These are phyloP conservation scores for Cacatua alba DNA, from an alignment of 2,113 vertebrate genomes.

Conservation along the genomic window DNA sequence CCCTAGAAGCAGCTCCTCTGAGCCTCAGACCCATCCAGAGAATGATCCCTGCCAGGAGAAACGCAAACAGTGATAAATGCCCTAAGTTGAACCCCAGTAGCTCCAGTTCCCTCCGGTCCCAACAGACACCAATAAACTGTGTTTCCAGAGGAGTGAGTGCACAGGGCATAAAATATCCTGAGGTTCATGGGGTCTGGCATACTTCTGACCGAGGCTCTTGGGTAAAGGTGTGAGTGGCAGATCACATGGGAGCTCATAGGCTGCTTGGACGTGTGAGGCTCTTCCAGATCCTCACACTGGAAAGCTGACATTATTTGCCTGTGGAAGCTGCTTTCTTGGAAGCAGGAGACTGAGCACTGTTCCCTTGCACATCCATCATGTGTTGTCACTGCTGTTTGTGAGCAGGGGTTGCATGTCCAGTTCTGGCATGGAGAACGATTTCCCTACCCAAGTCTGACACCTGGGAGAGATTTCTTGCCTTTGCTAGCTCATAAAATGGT, in stretches of 20 bases:
- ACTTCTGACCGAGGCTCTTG: neutral
- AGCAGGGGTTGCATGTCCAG: rapidly evolving
- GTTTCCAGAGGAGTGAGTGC: neutral
- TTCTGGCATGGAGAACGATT: neutral
- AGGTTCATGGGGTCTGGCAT: neutral
- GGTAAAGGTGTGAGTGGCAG: neutral
- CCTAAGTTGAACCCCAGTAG: neutral
- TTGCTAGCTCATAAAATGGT: neutral
- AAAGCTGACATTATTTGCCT: neutral
- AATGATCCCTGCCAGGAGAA: neutral
- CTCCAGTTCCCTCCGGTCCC: neutral
- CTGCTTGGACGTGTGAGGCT: neutral
- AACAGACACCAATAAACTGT: rapidly evolving
- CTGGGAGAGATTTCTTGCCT: neutral
- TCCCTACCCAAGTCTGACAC: neutral
- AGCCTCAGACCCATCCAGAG: neutral
- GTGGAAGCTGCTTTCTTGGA: neutral
- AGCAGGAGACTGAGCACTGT: neutral
- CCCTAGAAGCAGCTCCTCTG: neutral
- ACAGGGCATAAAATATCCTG: neutral
- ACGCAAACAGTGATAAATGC: neutral
- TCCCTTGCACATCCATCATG: neutral
- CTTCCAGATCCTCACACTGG: neutral
- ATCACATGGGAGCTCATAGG: neutral
- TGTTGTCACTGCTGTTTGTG: neutral